phyloP scores from a whole-genome alignment of 1,140 invertebrate genomes.

The Ganaspis sp. region DNA sequence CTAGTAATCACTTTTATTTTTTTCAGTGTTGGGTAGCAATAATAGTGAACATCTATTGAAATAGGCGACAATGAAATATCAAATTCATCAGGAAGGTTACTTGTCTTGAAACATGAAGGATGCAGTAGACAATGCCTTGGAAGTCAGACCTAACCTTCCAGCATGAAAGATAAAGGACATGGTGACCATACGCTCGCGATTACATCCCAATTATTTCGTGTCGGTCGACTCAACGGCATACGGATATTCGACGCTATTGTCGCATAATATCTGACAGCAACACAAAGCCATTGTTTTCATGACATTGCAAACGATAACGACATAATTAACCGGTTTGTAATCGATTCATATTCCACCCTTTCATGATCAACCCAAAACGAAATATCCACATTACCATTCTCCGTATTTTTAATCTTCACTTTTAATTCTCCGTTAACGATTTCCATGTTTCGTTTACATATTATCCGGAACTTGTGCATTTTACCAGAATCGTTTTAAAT shows the following conservation, averaged over 20 bases:
- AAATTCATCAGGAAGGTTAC: slow-evolving; percentile 12
- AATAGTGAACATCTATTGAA: neutral
- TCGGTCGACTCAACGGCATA: slow-evolving; percentile 43
- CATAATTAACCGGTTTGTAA: slow-evolving; percentile 68
- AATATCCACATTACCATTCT: neutral
- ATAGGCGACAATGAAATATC: neutral
- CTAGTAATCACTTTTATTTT: too few species aligned
- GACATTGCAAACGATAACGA: slow-evolving; percentile 60
- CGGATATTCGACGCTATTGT: slow-evolving; percentile 69
- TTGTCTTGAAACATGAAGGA: neutral
- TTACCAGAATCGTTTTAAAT: neutral
- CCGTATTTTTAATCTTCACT: neutral
- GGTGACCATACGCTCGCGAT: slow-evolving; percentile 52
- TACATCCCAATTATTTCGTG: slow-evolving; percentile 67
- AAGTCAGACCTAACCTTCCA: slow-evolving; percentile 13
- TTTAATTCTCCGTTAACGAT: neutral
- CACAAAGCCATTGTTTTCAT: slow-evolving; percentile 70
- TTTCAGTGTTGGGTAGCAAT: too few species aligned
- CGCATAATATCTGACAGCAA: slow-evolving; percentile 67
- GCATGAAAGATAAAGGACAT: slow-evolving; percentile 32
- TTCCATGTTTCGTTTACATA: neutral
- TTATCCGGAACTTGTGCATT: too few species aligned
- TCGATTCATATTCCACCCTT: slow-evolving; percentile 58
- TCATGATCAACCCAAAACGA: slow-evolving; percentile 15
- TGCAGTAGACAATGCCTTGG: neutral